Conservation (phyloP, 2,113 vertebrate genomes). For the Formicarius rufipectus region DNA sequence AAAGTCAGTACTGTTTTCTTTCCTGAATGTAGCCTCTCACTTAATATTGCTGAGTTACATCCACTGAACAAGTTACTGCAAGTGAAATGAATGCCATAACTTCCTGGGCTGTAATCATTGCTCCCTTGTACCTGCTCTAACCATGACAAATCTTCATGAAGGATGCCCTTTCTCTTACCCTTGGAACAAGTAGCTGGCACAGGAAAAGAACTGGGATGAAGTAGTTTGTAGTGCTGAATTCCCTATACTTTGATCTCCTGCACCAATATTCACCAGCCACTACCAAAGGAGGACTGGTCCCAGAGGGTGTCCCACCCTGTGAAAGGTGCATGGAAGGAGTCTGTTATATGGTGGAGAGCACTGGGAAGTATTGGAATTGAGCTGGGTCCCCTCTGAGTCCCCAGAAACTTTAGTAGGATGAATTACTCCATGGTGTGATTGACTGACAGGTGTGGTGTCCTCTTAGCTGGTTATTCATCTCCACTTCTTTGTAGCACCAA, state of each 20-base stretch:
- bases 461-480: neutral
- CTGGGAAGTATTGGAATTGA: neutral
- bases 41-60: neutral
- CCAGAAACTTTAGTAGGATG: neutral
- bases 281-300: neutral
- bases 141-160: neutral
- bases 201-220: neutral
- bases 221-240: neutral
- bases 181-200: neutral
- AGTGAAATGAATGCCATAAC: neutral
- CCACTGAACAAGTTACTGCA: neutral
- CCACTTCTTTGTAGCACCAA: neutral
- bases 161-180: neutral
- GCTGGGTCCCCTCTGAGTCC: neutral
- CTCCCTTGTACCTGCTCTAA: neutral
- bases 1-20: neutral
- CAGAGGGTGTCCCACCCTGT: neutral
- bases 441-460: neutral
- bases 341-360: neutral
- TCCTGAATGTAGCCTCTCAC: neutral
- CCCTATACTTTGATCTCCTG: neutral
- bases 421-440: neutral
- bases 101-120: neutral
- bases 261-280: neutral
- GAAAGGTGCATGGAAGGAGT: neutral